Conservation (phyloP, 2,113 vertebrate genomes). For the Empidonax alnorum region DNA sequence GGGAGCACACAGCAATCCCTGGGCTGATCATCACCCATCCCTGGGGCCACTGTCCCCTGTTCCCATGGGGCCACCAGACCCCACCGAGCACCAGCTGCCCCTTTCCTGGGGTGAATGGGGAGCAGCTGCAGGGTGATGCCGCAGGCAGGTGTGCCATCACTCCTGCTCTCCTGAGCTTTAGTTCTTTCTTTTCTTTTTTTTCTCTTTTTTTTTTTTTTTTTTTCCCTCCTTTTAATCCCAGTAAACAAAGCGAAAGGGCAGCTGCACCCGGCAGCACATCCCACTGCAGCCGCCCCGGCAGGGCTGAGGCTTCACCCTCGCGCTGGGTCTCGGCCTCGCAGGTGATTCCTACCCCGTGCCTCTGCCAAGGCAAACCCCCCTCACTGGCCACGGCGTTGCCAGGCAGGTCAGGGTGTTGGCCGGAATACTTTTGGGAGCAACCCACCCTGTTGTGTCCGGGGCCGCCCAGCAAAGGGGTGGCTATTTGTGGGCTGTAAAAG, state of each 20-base stretch:
- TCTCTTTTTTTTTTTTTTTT: too few species aligned
- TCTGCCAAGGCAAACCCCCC: neutral
- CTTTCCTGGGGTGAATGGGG: neutral
- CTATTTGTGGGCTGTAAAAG: constrained; percentile 41
- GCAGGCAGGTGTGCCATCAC: constrained; percentile 25
- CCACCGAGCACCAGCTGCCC: constrained; percentile 16
- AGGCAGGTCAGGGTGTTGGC: neutral
- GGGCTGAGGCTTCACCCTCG: neutral
- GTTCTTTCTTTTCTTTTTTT: neutral
- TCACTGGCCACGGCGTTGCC: neutral
- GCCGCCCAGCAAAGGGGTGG: neutral
- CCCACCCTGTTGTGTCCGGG: neutral
- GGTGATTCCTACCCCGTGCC: constrained; percentile 10
- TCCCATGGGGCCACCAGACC: neutral
- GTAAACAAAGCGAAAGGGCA: constrained; percentile 33
- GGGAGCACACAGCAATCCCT: rapidly evolving
- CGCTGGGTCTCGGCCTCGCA: neutral
- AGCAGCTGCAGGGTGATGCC: constrained; percentile 37
- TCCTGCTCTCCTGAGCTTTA: constrained; percentile 5
- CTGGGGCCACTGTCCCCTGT: neutral
- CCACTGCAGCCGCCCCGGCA: neutral
- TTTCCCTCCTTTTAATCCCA: neutral
- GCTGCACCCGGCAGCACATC: constrained; percentile 32
- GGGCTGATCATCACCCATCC: neutral
- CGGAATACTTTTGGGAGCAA: neutral